Evolutionary conservation across 2,888 invertebrate genomes (phyloP).

Genomic region (Campopleginae sp.): DNA sequence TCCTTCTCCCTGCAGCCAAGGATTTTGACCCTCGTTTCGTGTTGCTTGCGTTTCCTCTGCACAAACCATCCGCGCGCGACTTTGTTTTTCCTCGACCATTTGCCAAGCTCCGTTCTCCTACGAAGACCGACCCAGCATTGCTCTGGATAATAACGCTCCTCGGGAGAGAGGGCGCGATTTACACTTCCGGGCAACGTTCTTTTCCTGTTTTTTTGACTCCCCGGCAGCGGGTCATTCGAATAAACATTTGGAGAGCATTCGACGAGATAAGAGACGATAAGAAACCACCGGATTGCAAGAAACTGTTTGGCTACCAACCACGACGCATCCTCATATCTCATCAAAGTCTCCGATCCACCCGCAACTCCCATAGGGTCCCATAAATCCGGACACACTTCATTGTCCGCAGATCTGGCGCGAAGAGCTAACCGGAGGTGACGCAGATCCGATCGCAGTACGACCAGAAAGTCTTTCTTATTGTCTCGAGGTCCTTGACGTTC

Average conservation of each 20-base stretch:
- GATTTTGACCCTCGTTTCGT: constrained; percentile 84
- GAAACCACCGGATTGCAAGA: constrained; percentile 48
- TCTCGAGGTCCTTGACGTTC: constrained; percentile 75
- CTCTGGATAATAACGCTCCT: not conserved
- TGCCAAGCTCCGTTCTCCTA: constrained; percentile 22
- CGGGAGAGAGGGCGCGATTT: constrained; percentile 14
- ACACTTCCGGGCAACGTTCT: not conserved
- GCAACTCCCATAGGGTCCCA: not conserved
- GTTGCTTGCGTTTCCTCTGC: constrained; percentile 81
- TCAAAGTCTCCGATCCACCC: constrained; percentile 23
- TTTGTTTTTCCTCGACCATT: constrained; percentile 80
- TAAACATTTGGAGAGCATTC: constrained; percentile 21
- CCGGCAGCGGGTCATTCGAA: constrained; percentile 1
- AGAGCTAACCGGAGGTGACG: constrained; percentile 68
- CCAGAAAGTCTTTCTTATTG: constrained; percentile 73
- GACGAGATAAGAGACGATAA: constrained; percentile 50
- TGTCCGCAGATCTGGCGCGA: constrained; percentile 11
- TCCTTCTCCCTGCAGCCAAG: constrained; percentile 78
- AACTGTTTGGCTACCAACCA: constrained; percentile 48
- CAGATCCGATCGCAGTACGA: constrained; percentile 74
- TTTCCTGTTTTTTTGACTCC: constrained; percentile 27
- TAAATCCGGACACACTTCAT: not conserved
- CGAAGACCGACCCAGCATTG: not conserved
- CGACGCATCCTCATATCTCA: constrained; percentile 59
- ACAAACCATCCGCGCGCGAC: constrained; percentile 77